Evolutionary conservation across 2,888 invertebrate genomes (phyloP), one percentile per base, ranked within the genome.

Genomic region (Chrysodeixis includens): DNA sequence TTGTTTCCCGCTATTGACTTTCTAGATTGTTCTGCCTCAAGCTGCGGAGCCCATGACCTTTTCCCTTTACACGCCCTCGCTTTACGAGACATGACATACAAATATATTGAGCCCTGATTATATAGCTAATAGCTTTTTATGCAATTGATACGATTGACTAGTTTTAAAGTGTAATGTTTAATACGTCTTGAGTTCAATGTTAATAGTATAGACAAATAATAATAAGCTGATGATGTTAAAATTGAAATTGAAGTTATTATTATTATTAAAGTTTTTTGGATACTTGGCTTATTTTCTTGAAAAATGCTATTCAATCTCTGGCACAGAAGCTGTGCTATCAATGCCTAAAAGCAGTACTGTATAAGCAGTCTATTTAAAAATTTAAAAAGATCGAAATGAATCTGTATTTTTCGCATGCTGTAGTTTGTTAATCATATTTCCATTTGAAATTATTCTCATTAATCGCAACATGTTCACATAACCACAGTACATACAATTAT

Each of bases 1-100:
- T 26, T 26, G 26, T 22, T 51, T 58, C 49, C 58, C 30, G 51
- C 46, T n/a, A 14, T 58, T 32, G 32, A 58, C 49, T 49, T 49
- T 49, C 46, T 49, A 49, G 20, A 18, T 12, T 49, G 8, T 8
- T 18, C 18, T 8, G 20, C 14, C n/a, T n/a, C 6, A 16, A 9
- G 10, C 18, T 12, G 3, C 4, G 8, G 18, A 49, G 46, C 46
- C 46, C 46, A 40, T 49, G 46, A 49, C 46, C 46, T 49, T 49
- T 49, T 18, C 46, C 46, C 20, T 20, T 18, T 20, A 46, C 46
- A 20, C 46, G 46, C 46, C 46, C 46, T 49, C 46, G 46, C 46
- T 49, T 18, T 49, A 10, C 18, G 7, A 10, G 16, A 49, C 46
- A 49, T 20, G 46, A 49, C 20, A 20, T 49, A 49, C 46, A 49